Evolutionary conservation across 2,888 invertebrate species (phyloP).

Genomic region (Plebejus argus): DNA sequence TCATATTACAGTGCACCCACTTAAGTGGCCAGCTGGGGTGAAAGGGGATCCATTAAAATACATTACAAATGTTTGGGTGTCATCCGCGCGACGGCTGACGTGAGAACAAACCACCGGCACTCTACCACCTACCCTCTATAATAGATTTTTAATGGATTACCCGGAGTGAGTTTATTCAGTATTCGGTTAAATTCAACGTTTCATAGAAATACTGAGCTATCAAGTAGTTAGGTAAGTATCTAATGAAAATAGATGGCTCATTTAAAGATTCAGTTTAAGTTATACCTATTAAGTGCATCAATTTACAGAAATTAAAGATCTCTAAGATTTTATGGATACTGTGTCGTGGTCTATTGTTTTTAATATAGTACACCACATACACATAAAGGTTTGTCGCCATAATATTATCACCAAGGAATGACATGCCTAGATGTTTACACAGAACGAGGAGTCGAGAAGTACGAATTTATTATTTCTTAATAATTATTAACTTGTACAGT

Average conservation of each 20-base stretch:
- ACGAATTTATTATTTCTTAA: not conserved
- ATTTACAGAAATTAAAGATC: not conserved
- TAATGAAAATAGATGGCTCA: too few species aligned
- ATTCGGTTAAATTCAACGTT: not conserved
- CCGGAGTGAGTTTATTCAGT: constrained; percentile 11
- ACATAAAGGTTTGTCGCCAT: not conserved
- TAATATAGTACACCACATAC: too few species aligned
- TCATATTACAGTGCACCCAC: constrained; percentile 41
- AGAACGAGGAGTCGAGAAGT: not conserved
- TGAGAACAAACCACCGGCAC: constrained; percentile 66
- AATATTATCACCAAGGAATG: too few species aligned
- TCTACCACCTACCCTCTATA: constrained; percentile 41
- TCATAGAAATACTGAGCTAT: not conserved
- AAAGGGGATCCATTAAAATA: constrained; percentile 70
- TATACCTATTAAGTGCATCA: too few species aligned
- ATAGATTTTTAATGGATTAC: constrained; percentile 34
- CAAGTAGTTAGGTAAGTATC: too few species aligned
- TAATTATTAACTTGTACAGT: too few species aligned
- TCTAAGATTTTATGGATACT: not conserved
- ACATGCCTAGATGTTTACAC: not conserved
- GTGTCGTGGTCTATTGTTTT: too few species aligned
- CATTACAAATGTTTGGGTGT: constrained; percentile 75
- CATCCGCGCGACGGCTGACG: constrained; percentile 69
- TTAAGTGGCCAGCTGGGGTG: constrained; percentile 56
- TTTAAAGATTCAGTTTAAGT: too few species aligned